Evolutionary conservation across 2,888 invertebrate species (phyloP).

Genomic region (Rhingia rostrata): DNA sequence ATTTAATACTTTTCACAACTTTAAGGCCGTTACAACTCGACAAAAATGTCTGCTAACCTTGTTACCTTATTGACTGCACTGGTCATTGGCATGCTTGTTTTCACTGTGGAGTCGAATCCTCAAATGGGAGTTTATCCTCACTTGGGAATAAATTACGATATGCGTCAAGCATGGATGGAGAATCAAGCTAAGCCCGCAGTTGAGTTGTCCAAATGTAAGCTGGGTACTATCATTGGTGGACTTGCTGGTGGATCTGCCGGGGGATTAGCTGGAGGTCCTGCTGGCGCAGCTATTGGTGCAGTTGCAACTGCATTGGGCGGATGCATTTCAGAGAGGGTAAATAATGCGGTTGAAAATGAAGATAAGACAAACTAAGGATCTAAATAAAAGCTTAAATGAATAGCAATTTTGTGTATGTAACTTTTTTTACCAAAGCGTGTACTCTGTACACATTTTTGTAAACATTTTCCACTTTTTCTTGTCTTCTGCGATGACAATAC

Average conservation of each 20-base stretch:
- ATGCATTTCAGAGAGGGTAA: not conserved
- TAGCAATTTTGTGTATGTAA: too few species aligned
- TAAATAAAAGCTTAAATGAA: not conserved
- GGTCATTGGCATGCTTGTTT: not conserved
- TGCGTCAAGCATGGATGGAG: conserved; percentile 2
- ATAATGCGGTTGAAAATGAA: not conserved
- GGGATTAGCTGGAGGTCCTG: not conserved
- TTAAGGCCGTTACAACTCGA: not conserved
- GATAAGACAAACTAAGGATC: not conserved
- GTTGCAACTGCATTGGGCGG: not conserved
- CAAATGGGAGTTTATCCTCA: not conserved
- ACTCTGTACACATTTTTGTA: too few species aligned
- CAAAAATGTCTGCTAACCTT: not conserved
- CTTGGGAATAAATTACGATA: conserved; percentile 3
- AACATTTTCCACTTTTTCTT: too few species aligned
- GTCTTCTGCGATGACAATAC: too few species aligned
- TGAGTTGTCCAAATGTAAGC: not conserved
- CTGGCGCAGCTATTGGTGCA: not conserved
- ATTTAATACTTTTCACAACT: not conserved
- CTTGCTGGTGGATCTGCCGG: not conserved
- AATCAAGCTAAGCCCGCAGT: not conserved
- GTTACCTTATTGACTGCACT: not conserved
- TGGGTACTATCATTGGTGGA: not conserved
- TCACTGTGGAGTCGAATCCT: not conserved
- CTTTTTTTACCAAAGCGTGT: too few species aligned